Base-by-base conservation (phyloP, 2,113 vertebrate species). In the Sinocyclocheilus grahami region DNA sequence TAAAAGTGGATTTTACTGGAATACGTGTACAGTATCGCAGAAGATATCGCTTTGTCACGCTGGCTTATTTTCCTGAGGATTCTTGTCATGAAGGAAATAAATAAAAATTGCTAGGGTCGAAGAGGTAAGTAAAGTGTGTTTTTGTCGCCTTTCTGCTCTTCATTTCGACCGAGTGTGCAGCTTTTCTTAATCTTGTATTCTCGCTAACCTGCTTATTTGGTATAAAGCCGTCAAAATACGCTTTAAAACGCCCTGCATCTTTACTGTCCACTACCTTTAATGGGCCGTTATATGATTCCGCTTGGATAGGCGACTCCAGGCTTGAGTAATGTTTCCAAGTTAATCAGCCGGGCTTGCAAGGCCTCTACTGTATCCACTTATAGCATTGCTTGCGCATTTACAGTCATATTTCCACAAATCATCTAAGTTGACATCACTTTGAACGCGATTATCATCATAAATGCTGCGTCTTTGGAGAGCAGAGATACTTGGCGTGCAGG, bases 71-170 rank as follows among this genome's bases (percentile, higher is more conserved):
- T 84, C 69, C 85, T 53, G 87, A 86, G 76, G 86, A 87, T 86
- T 94, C 90, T 92, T 93, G 94, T 94, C 93, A 96, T 96, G 95
- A 96, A 94, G 95, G 94, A 93, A 93, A 95, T 92, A 93, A 93
- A 86, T 92, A 92, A 88, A 91, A 90, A 92, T 89, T 93, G 92
- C 90, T 96, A 95, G 95, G 93, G 91, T 92, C 91, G 90, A 93
- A 95, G 94, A 95, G 95, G 87, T 90, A 87, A 90, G 89, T 82
- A 22, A 12, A 58, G 69, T 74, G 82, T 74, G 24, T 20, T 85
- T 86, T 83, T 83, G 74, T 80, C 65, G 81, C 86, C 72, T 89
- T 89, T 87, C 75, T 77, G 51, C 80, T 33, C 22, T 75, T 51
- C 16, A 13, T 65, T 65, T 79, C n/a, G 22, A 55, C 65, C 33